These are phyloP conservation scores for Archilochus colubris DNA, from an alignment of 2,113 vertebrate genomes.

Conservation along the genomic window DNA sequence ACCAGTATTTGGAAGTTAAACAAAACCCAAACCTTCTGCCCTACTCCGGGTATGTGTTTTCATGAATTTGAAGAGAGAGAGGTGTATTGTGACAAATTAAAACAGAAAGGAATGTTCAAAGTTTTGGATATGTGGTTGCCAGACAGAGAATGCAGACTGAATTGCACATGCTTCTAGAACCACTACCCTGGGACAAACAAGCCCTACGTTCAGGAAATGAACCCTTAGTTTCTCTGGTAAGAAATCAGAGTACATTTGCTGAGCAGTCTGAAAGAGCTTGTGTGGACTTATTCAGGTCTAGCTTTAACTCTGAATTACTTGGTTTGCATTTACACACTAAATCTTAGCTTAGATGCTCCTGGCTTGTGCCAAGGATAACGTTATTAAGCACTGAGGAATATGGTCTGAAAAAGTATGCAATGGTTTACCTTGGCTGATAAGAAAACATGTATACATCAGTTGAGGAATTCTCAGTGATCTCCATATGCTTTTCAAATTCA, in stretches of 20 bases:
- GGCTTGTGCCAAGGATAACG: background rate
- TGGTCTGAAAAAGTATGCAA: background rate
- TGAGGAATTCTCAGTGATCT: background rate
- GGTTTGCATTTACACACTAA: background rate
- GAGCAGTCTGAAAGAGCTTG: background rate
- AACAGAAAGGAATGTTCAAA: background rate
- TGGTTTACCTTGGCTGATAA: constrained; percentile 18
- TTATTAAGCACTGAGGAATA: background rate
- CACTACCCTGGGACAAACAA: background rate
- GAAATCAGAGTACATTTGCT: background rate
- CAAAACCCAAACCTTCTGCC: background rate
- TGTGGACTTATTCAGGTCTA: background rate
- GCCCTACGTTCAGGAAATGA: background rate
- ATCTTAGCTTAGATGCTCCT: background rate
- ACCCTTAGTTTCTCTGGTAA: background rate
- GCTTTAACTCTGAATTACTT: background rate
- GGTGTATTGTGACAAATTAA: background rate
- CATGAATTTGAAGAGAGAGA: background rate
- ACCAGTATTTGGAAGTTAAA: background rate
- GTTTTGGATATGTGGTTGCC: background rate
- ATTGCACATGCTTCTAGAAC: background rate
- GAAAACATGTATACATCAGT: background rate
- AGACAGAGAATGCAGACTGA: background rate
- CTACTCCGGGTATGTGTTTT: background rate
- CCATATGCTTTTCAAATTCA: background rate